A percentile compares a stretch with the other conserved stretches of the same genome.
Conservation (phyloP, 2,888 invertebrate genomes). For the Pyrocoelia pectoralis region DNA sequence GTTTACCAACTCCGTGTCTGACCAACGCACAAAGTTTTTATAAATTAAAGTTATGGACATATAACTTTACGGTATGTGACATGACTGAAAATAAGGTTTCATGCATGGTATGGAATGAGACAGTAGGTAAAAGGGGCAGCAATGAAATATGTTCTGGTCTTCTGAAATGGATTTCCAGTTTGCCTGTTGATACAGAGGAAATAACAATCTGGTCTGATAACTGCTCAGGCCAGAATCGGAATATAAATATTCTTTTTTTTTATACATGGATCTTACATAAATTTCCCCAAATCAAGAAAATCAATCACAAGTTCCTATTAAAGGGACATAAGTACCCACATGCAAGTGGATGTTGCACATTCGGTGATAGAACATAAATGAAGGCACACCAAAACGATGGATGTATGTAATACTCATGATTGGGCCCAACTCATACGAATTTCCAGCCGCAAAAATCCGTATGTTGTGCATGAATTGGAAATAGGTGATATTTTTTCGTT, state of each 20-base stretch:
- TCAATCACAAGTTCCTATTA: slow-evolving; percentile 3
- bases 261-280: slow-evolving; percentile 9
- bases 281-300: background rate
- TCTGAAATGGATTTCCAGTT: background rate
- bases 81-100: background rate
- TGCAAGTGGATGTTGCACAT: background rate
- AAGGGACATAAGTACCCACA: background rate
- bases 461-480: too few relatives aligned
- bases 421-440: slow-evolving; percentile 1
- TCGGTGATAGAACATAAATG: background rate
- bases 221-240: slow-evolving; percentile 1
- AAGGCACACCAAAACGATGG: background rate
- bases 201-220: background rate
- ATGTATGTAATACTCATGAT: slow-evolving; percentile 1
- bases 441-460: too few relatives aligned
- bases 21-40: background rate
- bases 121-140: background rate
- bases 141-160: background rate
- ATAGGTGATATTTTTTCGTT: too few relatives aligned
- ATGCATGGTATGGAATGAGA: background rate
- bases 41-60: slow-evolving; percentile 1
- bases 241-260: background rate
- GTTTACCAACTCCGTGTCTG: background rate
- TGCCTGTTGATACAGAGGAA: background rate
- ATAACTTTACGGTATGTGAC: background rate